Evolutionary conservation across 2,888 invertebrate genomes (phyloP), one percentile per base, ranked within the genome.

Genomic region (Calephelis perditalis): DNA sequence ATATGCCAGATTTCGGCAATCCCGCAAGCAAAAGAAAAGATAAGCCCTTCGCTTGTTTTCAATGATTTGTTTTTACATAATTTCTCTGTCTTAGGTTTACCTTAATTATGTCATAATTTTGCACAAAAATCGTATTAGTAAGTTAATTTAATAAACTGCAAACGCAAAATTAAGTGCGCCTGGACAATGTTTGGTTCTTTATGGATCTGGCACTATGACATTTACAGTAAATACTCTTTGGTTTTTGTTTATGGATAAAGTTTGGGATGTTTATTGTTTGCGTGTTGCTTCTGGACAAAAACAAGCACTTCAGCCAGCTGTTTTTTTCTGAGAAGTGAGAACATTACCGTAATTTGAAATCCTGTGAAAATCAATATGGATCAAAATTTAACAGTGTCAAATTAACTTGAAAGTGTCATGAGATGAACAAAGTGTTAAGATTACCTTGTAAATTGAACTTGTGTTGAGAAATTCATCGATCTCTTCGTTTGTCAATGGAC

Each of bases 311-410:
- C 75, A 75, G 80, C 86, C 89, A 89, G 89, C 89, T 89, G 89
- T 89, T 89, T 88, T 85, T 74, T 72, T 78, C 75, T 69, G 68
- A 79, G 78, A 49, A 26, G 49, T 49, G 11, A 49, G 10, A 26
- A 26, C 35, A 49, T 49, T 15, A 49, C 49, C 15, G 75, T 78
- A 45, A 55, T 81, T 82, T 78, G 73, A 77, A 82, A 81, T 80
- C 80, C 72, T 70, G 75, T 78, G 76, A 71, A 82, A 81, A 79
- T 83, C 78, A 80, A 70, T 77, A 81, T 82, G 84, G 79, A 79
- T 86, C 88, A 82, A 89, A 89, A 89, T 89, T 89, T 77, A 81
- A 77, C 73, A 83, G 88, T 88, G 87, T 80, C 74, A 77, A 77
- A 79, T 75, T 71, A 74, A 75, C 71, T 71, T 65, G 69, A 72